These are phyloP conservation scores for Julus scandinavius DNA, from an alignment of 2,888 invertebrate genomes.

Conservation along the genomic window DNA sequence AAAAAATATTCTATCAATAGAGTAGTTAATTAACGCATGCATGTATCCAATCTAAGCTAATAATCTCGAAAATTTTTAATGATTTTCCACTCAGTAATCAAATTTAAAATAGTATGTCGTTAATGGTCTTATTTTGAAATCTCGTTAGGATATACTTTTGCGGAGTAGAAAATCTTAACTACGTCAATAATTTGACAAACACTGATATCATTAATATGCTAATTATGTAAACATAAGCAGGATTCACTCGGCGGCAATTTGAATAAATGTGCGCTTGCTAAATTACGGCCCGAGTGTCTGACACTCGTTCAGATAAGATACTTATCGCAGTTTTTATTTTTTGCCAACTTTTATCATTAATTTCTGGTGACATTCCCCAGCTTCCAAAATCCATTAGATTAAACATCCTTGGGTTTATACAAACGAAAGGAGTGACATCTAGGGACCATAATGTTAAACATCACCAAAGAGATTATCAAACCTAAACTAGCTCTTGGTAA, in stretches of 20 bases:
- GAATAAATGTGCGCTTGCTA: not conserved
- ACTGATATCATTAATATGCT: conserved; percentile 36
- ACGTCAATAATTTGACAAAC: conserved; percentile 6
- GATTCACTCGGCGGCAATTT: not conserved
- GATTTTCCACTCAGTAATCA: too few relatives aligned
- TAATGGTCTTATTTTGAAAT: not conserved
- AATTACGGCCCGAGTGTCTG: not conserved
- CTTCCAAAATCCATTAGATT: not conserved
- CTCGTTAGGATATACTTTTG: not conserved
- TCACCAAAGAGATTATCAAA: too few relatives aligned
- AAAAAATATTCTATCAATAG: too few relatives aligned
- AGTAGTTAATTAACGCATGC: too few relatives aligned
- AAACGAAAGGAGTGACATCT: too few relatives aligned
- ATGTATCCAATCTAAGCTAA: too few relatives aligned
- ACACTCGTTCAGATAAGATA: conserved; percentile 37
- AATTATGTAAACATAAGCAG: conserved; percentile 46
- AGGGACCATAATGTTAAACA: too few relatives aligned
- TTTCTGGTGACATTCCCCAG: conserved; percentile 22
- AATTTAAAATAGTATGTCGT: not conserved
- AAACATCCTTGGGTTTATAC: too few relatives aligned
- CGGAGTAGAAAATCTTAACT: not conserved
- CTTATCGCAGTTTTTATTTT: not conserved
- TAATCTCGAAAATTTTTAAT: too few relatives aligned
- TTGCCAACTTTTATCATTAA: conserved; percentile 38
- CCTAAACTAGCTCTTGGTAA: too few relatives aligned